Evolutionary conservation across 2,888 invertebrate species (phyloP).

Genomic region (Bellardia pandia): DNA sequence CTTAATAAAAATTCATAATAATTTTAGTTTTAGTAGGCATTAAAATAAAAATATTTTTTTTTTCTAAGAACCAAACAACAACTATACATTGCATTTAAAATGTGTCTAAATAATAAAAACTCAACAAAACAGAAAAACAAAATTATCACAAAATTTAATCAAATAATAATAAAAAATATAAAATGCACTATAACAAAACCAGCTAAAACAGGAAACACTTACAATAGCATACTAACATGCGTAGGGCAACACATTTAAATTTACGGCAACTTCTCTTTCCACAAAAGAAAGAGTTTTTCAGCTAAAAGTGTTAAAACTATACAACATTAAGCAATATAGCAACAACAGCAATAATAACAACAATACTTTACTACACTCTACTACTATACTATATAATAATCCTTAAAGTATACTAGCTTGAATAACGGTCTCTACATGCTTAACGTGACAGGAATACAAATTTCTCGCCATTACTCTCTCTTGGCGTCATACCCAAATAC

Average conservation of each 20-base stretch:
- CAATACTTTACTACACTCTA: neutral
- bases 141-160: constrained; percentile 56
- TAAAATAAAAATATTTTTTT: constrained; percentile 8
- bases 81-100: constrained; percentile 16
- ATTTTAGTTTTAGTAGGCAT: constrained; percentile 20
- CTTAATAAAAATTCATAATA: constrained; percentile 25
- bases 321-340: constrained; percentile 23
- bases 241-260: constrained; percentile 45
- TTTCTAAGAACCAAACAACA: constrained; percentile 4
- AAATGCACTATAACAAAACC: neutral
- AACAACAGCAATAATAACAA: constrained; percentile 42
- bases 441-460: constrained; percentile 80
- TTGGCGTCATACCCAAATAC: neutral
- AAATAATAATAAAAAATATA: constrained; percentile 45
- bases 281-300: constrained; percentile 30
- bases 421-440: constrained; percentile 76
- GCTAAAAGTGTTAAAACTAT: constrained; percentile 62
- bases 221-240: neutral
- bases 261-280: constrained; percentile 40
- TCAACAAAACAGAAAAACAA: neutral
- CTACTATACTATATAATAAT: constrained; percentile 62
- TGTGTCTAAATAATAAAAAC: constrained; percentile 32
- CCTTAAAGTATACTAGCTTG: constrained; percentile 71
- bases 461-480: constrained; percentile 71
- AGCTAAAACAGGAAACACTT: constrained; percentile 25